These are phyloP conservation scores for Toxostoma redivivum DNA, from an alignment of 2,113 vertebrate species.

Conservation along the genomic window DNA sequence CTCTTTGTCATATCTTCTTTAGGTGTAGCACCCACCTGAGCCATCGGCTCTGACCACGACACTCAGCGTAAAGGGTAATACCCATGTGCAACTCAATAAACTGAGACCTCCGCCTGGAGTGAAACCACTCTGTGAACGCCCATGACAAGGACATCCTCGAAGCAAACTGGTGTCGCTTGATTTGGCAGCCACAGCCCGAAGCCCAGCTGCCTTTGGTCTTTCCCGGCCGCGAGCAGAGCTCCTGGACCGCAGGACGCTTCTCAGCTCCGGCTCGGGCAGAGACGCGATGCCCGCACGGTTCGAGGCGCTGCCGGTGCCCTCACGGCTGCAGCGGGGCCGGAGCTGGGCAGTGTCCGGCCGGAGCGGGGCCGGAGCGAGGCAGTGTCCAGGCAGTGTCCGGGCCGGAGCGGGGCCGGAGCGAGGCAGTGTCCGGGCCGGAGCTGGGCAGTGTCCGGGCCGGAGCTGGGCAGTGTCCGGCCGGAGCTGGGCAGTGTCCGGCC, in stretches of 20 bases:
- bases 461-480: too few relatives aligned
- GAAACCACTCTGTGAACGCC: accelerated
- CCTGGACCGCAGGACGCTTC: accelerated
- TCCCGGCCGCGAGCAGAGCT: neutral
- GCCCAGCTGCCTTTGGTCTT: accelerated
- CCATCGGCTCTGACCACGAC: neutral
- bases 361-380: too few relatives aligned
- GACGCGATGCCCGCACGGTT: accelerated
- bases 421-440: too few relatives aligned
- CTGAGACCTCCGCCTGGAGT: accelerated
- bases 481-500: neutral
- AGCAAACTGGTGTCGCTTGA: accelerated
- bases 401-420: too few relatives aligned
- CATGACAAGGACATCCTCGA: accelerated
- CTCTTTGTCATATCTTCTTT: accelerated
- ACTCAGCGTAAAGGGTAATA: accelerated
- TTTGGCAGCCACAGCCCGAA: neutral
- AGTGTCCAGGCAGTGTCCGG: too few relatives aligned
- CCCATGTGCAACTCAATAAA: accelerated
- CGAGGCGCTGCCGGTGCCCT: neutral
- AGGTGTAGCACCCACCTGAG: neutral
- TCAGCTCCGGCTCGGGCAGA: neutral
- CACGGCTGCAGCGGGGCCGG: neutral
- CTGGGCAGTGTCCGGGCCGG: too few relatives aligned
- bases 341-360: neutral